phyloP scores from a whole-genome alignment of 2,797 vertebrate species.

The Rhinophrynus dorsalis region DNA sequence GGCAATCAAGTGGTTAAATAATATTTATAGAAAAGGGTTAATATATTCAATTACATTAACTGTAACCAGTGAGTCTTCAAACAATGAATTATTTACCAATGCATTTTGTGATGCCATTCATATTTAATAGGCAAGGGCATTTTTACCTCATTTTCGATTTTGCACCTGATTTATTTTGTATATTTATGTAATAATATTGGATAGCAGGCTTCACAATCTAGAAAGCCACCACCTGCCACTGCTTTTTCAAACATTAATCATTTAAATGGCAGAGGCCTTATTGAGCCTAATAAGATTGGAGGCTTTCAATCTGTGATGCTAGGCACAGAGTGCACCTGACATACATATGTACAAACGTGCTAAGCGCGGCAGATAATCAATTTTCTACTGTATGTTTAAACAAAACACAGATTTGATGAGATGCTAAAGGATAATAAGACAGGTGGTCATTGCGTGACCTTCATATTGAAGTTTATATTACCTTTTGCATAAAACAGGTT shows the following conservation, averaged over 20 bases:
- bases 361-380: not conserved
- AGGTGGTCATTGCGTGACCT: too few species aligned
- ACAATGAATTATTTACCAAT: constrained; percentile 24
- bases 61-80: not conserved
- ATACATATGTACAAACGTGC: not conserved
- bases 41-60: not conserved
- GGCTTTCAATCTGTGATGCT: not conserved
- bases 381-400: not conserved
- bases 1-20: too few species aligned
- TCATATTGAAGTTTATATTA: too few species aligned
- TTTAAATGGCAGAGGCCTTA: constrained; percentile 3
- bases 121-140: constrained; percentile 33
- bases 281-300: not conserved
- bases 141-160: constrained; percentile 12
- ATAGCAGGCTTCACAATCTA: not conserved
- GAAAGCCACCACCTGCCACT: constrained; percentile 19
- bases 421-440: too few species aligned
- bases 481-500: too few species aligned
- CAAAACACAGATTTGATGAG: too few species aligned
- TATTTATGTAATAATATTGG: constrained; percentile 24
- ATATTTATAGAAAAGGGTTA: constrained; percentile 1
- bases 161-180: constrained; percentile 26
- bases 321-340: not conserved
- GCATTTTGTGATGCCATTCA: constrained; percentile 23
- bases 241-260: constrained; percentile 18